Evolutionary conservation across 2,888 invertebrate genomes (phyloP), one percentile per base, ranked within the genome.

Genomic region (Philopedon plagiatum): DNA sequence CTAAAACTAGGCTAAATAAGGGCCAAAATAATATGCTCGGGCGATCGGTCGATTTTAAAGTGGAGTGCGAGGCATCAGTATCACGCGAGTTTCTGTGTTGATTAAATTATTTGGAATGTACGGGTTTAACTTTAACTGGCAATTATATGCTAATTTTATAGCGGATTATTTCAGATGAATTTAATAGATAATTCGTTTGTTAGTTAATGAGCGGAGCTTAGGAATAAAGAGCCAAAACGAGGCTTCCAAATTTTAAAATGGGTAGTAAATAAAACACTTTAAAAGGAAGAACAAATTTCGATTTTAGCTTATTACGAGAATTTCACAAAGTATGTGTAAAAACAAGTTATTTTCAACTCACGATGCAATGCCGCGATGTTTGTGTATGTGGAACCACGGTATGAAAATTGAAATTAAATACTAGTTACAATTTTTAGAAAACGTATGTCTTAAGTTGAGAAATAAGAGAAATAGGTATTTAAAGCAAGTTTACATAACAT

Each of bases 121-220:
- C 56, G 44, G 60, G 62, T 54, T 73, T 56, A 60, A 26, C 49
- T 73, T 69, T 63, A 65, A 66, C 69, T 61, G 69, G 69, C 73
- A 73, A 73, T 73, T 73, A 73, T 69, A 73, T 73, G 73, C 54
- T 65, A 73, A 73, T 73, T 73, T 73, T 73, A 65, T 54, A 11
- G 37, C 18, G 57, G 57, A 70, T 63, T 62, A 70, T 62, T 29
- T 18, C 7, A 1, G 15, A 18, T 9, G 18, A 18, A 54, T 54
- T 54, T 29, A 54, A 29, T 54, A 54, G 29, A 9, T 29, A 11
- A 7, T 51, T 51, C 13, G 32, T 15, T 54, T 18, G 7, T 49
- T 9, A 9, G 51, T 29, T 7, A 26, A 49, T 5, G 13, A 49
- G 49, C 0, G n/a, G n/a, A n/a, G n/a, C n/a, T n/a, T 21, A 19